Evolutionary conservation across 2,888 invertebrate species (phyloP).

Genomic region (Polia nebulosa): DNA sequence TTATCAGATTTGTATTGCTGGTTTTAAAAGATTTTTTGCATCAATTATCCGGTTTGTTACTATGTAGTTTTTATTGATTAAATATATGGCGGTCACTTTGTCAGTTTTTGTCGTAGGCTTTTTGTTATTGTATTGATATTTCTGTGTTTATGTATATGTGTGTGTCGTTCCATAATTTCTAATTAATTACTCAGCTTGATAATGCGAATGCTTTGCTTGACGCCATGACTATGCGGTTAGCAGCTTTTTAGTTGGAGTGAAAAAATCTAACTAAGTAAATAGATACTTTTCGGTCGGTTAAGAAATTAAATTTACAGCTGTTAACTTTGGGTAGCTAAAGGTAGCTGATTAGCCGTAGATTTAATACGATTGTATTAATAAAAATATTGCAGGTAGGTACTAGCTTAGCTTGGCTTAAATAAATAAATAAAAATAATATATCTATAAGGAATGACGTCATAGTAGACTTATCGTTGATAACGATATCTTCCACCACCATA

Average conservation of each 20-base stretch:
- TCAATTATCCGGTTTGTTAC: constrained; percentile 70
- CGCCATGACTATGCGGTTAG: not conserved
- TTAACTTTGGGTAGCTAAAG: not conserved
- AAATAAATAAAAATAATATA: too few species aligned
- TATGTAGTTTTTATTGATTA: constrained; percentile 60
- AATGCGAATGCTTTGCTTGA: not conserved
- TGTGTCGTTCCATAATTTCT: constrained; percentile 16
- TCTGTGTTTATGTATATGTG: constrained; percentile 14
- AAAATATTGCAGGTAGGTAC: too few species aligned
- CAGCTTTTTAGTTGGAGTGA: not conserved
- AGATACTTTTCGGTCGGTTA: not conserved
- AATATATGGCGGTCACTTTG: constrained; percentile 50
- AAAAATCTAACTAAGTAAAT: not conserved
- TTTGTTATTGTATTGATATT: constrained; percentile 30
- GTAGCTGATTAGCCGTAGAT: not conserved
- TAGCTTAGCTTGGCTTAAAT: too few species aligned
- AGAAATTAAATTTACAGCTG: not conserved
- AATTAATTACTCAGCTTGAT: constrained; percentile 6
- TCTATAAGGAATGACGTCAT: too few species aligned
- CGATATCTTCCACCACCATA: not conserved
- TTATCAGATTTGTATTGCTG: constrained; percentile 73
- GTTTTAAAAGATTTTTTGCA: constrained; percentile 70
- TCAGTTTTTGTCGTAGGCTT: constrained; percentile 45
- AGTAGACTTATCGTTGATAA: not conserved
- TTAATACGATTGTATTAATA: not conserved